Base-by-base conservation (phyloP, 2,797 vertebrate species). In the Falco columbarius region DNA sequence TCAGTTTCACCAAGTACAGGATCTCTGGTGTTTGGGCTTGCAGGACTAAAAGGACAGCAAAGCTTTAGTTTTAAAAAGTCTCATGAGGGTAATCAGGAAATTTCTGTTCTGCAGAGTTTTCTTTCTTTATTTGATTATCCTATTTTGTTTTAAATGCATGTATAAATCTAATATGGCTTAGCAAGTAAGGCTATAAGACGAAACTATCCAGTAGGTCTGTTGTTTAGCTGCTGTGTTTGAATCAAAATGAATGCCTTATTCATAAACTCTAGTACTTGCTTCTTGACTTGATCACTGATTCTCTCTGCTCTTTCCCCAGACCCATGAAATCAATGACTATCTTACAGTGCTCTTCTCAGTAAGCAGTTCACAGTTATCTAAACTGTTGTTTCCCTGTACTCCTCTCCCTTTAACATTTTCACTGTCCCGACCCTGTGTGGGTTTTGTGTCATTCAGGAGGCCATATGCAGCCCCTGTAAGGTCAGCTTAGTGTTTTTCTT, bases 401-500 rank as follows among this genome's bases (percentile, higher is more conserved):
- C 76, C 75, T 87, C 90, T 66, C 52, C 86, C 87, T 91, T 91
- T 92, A 90, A 84, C 88, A 82, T 91, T 94, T 72, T 93, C 61
- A 71, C 81, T 88, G 32, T 34, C 5, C 29, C 81, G 72, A 42
- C 85, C 77, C 66, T 74, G 29, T 71, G 86, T 51, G 75, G 67
- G 56, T 85, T 80, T 73, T 91, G 47, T 94, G 91, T 94, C 49
- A 6, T 82, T 87, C 71, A 20, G 47, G 80, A 89, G 86, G 84
- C 56, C 86, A 32, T 30, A 24, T 47, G 32, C 29, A 90, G 44
- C 76, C 89, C 76, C 66, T 71, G 29, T 21, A 29, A 94, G 92
- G 86, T 92, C 90, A 95, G 27, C 40, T 85, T 63, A 71, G 40
- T 95, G 92, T 91, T 94, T 94, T 94, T 68, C 56, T 95, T 93